Evolutionary conservation across 2,888 invertebrate genomes (phyloP), one percentile per base, ranked within the genome.

Genomic region (Callimorpha dominula): DNA sequence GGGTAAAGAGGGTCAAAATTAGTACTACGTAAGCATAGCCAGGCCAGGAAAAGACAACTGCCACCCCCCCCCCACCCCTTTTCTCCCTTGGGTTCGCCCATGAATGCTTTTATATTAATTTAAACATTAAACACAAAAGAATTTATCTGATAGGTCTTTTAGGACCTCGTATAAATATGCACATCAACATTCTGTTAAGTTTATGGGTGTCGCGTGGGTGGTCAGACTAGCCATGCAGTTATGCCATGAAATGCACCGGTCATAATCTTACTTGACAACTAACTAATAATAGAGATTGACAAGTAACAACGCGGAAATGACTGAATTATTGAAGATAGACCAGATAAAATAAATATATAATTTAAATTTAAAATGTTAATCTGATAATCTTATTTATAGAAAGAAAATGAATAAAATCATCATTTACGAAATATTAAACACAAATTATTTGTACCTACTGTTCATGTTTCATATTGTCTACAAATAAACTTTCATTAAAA

Each of bases 201-300:
- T 46, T 62, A 68, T 64, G 60, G 71, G 70, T 68, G 65, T 72
- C 46, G 54, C 54, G 71, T 76, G 76, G 62, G 76, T 75, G 63
- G 72, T 57, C 70, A 43, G 74, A 7, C 40, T 17, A 42, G 49
- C 17, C 60, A 9, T 62, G 11, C 12, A 9, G 46, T 78, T 75
- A 76, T 76, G 72, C 71, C 46, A 54, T 63, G 63, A 75, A 75
- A 75, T 74, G 65, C 57, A 54, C 65, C n/a, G 71, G 46, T 64
- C 63, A 69, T 71, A 72, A 60, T 66, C 57, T 15, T 42, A 64
- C 54, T 50, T 66, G 72, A 52, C 43, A 65, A 3, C 49, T 68
- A 65, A 3, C 49, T 68, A 43, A 65, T 62, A 46, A 63, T 52
- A 42, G 52, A 17, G 8, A 20, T 42, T 57, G 57, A 66, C 50